phyloP scores from a whole-genome alignment of 2,888 invertebrate genomes.

The Hymenopus coronatus region DNA sequence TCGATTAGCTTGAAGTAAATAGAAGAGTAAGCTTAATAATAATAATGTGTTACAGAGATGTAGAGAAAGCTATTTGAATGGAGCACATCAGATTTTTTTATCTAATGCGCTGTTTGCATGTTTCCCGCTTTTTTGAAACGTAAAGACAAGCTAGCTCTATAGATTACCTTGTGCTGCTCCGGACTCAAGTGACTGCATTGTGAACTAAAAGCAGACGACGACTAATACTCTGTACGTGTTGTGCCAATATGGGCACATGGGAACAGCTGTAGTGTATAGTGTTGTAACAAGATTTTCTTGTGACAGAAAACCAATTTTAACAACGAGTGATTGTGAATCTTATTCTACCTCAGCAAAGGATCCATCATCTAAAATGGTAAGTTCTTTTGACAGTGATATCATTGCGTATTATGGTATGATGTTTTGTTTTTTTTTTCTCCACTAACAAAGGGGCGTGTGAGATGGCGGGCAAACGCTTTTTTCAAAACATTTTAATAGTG shows the following conservation, averaged over 20 bases:
- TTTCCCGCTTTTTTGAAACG: too few species aligned
- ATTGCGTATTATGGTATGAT: background rate
- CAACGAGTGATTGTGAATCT: background rate
- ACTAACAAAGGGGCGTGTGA: background rate
- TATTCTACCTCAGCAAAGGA: background rate
- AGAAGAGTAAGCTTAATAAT: too few species aligned
- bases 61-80: too few species aligned
- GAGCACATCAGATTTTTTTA: too few species aligned
- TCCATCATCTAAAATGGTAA: background rate
- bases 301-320: background rate
- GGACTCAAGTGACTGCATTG: background rate
- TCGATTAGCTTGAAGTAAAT: too few species aligned
- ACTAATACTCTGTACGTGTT: background rate
- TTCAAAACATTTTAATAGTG: background rate
- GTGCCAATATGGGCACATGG: conserved; percentile 26
- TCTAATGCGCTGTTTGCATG: too few species aligned
- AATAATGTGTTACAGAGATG: too few species aligned
- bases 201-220: background rate
- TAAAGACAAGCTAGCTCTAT: background rate
- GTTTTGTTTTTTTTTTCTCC: background rate
- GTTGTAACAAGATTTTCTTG: background rate
- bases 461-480: conserved; percentile 6
- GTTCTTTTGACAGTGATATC: background rate
- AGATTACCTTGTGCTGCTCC: background rate
- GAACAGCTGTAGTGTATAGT: conserved; percentile 24